Evolutionary conservation across 2,797 vertebrate species (phyloP).

Genomic region (Luscinia megarhynchos): DNA sequence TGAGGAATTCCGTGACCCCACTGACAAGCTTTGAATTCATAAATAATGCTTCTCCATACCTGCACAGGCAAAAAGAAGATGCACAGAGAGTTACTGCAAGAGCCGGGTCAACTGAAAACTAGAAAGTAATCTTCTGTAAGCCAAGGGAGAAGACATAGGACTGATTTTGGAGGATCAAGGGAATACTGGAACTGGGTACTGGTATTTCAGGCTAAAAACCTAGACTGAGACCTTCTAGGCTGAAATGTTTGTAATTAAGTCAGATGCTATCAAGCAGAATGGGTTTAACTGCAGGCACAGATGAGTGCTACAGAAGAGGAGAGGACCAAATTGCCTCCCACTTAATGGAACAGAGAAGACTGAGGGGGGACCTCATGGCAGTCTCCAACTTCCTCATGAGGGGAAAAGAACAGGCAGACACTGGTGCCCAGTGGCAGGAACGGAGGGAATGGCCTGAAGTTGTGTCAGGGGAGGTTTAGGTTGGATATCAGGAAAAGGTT

Average conservation of each 20-base stretch:
- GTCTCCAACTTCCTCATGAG: background rate
- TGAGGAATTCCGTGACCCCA: slow-evolving; percentile 97
- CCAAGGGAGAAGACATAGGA: background rate
- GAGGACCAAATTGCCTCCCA: background rate
- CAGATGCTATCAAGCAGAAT: background rate
- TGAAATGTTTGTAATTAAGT: background rate
- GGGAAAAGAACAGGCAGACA: background rate
- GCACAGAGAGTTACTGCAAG: background rate
- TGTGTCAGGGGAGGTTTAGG: background rate
- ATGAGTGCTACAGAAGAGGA: background rate
- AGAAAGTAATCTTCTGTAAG: background rate
- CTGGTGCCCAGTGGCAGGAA: background rate
- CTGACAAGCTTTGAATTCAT: slow-evolving; percentile 97
- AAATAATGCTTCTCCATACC: slow-evolving; percentile 96
- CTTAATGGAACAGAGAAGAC: background rate
- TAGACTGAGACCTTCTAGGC: background rate
- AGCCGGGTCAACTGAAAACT: background rate
- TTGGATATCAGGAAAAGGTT: background rate
- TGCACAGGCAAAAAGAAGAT: slow-evolving; percentile 65
- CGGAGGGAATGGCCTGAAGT: fast-evolving
- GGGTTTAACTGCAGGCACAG: background rate
- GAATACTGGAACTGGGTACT: background rate
- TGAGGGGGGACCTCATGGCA: background rate
- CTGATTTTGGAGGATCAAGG: background rate
- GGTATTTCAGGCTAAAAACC: background rate